Conservation (phyloP, 2,113 vertebrate species). For the Nyctibius bracteatus region DNA sequence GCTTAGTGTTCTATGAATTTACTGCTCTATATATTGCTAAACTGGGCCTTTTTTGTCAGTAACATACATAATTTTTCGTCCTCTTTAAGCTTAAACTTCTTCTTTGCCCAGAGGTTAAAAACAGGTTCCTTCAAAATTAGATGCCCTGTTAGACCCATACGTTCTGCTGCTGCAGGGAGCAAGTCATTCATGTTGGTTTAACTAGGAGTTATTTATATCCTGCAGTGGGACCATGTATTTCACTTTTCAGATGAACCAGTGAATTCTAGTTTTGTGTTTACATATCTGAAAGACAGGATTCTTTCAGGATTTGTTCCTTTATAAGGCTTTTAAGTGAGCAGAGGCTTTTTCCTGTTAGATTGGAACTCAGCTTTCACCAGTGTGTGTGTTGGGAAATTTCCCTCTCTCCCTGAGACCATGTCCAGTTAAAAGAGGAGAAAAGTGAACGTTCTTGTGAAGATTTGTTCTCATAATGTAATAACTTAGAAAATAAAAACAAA, state of each 20-base stretch:
- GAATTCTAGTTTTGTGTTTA: neutral
- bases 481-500: neutral
- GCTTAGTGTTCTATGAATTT: neutral
- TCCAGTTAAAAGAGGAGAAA: neutral
- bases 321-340: neutral
- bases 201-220: neutral
- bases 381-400: neutral
- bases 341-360: neutral
- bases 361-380: neutral
- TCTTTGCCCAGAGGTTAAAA: neutral
- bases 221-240: neutral
- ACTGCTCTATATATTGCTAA: neutral
- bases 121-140: neutral
- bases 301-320: conserved; percentile 1
- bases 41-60: neutral
- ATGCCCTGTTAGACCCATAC: neutral
- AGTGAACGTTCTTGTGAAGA: neutral
- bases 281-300: neutral
- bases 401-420: neutral
- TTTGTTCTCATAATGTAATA: neutral
- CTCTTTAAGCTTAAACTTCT: neutral
- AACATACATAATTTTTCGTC: neutral
- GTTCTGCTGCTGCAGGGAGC: neutral
- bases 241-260: neutral
- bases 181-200: neutral